Evolutionary conservation across 2,113 vertebrate genomes (phyloP).

Genomic region (Cisticola juncidis): DNA sequence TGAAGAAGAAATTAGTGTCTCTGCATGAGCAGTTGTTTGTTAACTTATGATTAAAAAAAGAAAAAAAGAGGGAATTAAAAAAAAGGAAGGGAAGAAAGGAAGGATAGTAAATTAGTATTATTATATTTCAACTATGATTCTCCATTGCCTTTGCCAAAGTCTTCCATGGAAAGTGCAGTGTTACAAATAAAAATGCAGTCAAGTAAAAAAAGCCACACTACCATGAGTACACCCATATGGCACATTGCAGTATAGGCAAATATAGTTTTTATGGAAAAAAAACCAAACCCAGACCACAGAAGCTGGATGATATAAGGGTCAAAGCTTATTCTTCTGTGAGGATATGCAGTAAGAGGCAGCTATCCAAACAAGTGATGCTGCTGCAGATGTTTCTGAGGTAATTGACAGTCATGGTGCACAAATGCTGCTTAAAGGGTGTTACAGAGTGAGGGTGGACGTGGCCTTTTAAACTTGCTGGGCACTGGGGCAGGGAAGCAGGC

Average conservation of each 20-base stretch:
- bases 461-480: not conserved
- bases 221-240: constrained; percentile 22
- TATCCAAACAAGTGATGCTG: constrained; percentile 40
- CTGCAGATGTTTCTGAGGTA: constrained; percentile 50
- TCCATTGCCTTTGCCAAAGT: constrained; percentile 38
- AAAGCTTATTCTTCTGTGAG: not conserved
- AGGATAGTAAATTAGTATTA: constrained; percentile 36
- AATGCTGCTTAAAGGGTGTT: not conserved
- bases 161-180: constrained; percentile 47
- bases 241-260: constrained; percentile 5
- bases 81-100: not conserved
- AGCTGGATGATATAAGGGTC: not conserved
- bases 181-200: constrained; percentile 35
- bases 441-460: not conserved
- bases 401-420: not conserved
- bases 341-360: constrained; percentile 15
- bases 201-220: constrained; percentile 1
- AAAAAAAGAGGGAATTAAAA: too few relatives aligned
- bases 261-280: constrained; percentile 9
- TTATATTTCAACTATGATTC: constrained; percentile 40
- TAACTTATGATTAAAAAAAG: not conserved
- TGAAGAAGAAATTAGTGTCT: constrained; percentile 18
- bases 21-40: not conserved
- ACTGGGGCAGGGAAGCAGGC: not conserved
- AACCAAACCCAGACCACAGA: not conserved